These are phyloP conservation scores for Otus sunia DNA, from an alignment of 2,113 vertebrate species.

Conservation along the genomic window DNA sequence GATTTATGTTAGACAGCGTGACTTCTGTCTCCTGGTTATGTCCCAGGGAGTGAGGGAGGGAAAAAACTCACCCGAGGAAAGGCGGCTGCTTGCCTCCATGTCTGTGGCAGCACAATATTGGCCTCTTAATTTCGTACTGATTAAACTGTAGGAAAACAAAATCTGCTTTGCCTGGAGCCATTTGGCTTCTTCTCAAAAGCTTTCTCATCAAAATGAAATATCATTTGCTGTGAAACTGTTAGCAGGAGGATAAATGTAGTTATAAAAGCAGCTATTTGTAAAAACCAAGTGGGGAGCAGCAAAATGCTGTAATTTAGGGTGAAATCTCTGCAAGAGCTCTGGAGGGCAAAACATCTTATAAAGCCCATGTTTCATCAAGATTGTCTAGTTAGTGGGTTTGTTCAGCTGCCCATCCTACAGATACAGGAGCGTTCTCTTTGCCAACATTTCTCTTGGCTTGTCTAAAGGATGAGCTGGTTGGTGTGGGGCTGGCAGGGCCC, in stretches of 20 bases:
- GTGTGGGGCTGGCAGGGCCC: rapidly evolving
- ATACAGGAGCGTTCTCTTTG: neutral
- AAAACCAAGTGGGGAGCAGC: neutral
- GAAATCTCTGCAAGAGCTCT: neutral
- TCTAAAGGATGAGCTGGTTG: neutral
- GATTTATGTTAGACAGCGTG: neutral
- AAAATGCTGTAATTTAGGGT: neutral
- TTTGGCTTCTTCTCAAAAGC: conserved; percentile 68
- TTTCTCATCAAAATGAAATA: conserved; percentile 69
- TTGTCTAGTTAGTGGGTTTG: neutral
- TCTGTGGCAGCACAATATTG: conserved; percentile 59
- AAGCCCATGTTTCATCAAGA: neutral
- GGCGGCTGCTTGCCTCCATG: conserved; percentile 27
- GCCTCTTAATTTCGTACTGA: conserved; percentile 63
- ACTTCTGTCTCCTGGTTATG: neutral
- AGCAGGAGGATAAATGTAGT: conserved; percentile 29
- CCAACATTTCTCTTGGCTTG: neutral
- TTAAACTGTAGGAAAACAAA: conserved; percentile 71
- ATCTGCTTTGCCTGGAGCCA: conserved; percentile 66
- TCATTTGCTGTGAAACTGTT: conserved; percentile 51
- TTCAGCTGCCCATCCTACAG: neutral
- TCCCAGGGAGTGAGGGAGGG: neutral
- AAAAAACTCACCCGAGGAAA: conserved; percentile 1
- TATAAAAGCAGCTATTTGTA: conserved; percentile 42
- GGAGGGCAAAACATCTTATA: neutral